phyloP scores from a whole-genome alignment of 2,888 invertebrate species.

The Piscicola geometra region DNA sequence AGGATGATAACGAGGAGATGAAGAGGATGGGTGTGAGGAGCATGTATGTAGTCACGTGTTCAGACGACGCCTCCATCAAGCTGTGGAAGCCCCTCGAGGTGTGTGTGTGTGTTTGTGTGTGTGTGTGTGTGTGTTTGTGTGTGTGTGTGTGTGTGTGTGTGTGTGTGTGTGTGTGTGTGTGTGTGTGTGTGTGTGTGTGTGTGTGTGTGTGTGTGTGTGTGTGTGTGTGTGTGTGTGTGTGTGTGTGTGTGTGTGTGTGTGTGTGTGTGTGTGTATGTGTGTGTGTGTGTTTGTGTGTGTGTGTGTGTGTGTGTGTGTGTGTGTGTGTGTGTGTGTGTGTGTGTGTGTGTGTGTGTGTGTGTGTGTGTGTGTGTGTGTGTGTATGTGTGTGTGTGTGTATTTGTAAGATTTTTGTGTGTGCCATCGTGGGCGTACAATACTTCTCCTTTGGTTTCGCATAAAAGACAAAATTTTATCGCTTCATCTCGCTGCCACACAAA shows the following conservation, averaged over 20 bases:
- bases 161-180: background rate
- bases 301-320: background rate
- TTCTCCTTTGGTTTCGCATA: background rate
- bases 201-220: too few relatives aligned
- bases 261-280: background rate
- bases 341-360: constrained; percentile 26
- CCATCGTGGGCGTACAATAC: background rate
- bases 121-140: background rate
- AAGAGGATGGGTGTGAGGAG: constrained; percentile 45
- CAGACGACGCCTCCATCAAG: constrained; percentile 50
- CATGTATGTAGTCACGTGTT: constrained; percentile 51
- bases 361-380: constrained; percentile 22
- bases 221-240: too few relatives aligned
- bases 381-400: constrained; percentile 20
- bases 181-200: background rate
- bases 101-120: background rate
- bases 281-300: background rate
- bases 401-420: too few relatives aligned
- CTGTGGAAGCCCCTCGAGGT: constrained; percentile 43
- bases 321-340: constrained; percentile 20
- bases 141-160: background rate
- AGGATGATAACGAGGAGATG: constrained; percentile 36
- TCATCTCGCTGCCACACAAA: too few relatives aligned
- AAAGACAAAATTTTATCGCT: background rate
- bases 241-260: too few relatives aligned